phyloP scores from a whole-genome alignment of 2,888 invertebrate species.

The Drosophila limbata region DNA sequence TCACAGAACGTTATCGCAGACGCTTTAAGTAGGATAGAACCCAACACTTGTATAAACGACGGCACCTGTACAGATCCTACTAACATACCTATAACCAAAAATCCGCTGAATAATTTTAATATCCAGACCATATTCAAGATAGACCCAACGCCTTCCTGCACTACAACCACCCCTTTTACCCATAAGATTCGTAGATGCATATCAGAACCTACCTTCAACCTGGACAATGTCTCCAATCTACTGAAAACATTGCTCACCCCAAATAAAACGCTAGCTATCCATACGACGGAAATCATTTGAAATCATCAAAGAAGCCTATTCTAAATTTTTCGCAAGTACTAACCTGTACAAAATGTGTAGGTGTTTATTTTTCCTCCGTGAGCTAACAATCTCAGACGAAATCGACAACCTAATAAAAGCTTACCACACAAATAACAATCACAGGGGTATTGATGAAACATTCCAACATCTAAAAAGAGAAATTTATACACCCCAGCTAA shows the following conservation, averaged over 20 bases:
- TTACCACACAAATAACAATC: background rate
- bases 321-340: background rate
- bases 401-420: background rate
- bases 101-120: background rate
- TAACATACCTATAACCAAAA: background rate
- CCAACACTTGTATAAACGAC: background rate
- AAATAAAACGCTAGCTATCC: background rate
- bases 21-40: constrained; percentile 30
- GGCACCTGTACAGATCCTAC: background rate
- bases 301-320: background rate
- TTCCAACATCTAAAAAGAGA: background rate
- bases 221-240: background rate
- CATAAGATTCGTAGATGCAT: background rate
- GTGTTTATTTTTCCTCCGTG: background rate
- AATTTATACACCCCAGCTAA: background rate
- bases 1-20: constrained; percentile 36
- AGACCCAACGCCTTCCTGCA: background rate
- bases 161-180: background rate
- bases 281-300: background rate
- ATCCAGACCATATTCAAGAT: background rate
- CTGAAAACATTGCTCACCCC: background rate
- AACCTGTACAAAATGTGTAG: background rate
- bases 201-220: background rate
- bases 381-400: too few relatives aligned
- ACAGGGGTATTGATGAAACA: background rate